Evolutionary conservation across 2,888 invertebrate species (phyloP).

Genomic region (Agrotis segetum): DNA sequence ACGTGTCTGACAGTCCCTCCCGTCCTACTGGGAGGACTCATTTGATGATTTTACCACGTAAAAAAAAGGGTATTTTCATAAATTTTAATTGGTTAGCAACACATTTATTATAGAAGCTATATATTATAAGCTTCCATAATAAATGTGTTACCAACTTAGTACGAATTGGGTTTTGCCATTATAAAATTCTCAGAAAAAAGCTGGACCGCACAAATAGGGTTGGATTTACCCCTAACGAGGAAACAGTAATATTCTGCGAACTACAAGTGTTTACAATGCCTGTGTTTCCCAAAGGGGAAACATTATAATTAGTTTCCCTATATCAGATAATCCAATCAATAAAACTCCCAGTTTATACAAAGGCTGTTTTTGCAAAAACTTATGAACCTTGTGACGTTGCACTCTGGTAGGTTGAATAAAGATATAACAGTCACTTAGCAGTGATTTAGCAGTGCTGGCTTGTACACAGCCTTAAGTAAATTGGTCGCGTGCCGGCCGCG

Average conservation of each 20-base stretch:
- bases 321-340: constrained; percentile 28
- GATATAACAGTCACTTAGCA: constrained; percentile 60
- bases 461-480: constrained; percentile 77
- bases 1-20: no score
- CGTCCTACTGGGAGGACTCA: no score
- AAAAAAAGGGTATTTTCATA: no score
- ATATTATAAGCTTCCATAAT: no score
- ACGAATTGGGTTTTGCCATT: constrained; percentile 21
- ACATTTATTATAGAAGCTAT: no score
- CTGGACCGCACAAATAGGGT: not conserved
- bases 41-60: no score
- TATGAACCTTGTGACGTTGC: constrained; percentile 15
- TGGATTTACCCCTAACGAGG: constrained; percentile 34
- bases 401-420: constrained; percentile 34
- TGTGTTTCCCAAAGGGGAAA: constrained; percentile 22
- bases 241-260: constrained; percentile 29
- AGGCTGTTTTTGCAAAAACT: constrained; percentile 31
- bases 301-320: constrained; percentile 30
- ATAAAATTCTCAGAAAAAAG: constrained; percentile 24
- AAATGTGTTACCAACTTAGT: not conserved
- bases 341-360: constrained; percentile 12
- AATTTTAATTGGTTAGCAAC: not conserved
- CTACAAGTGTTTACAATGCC: constrained; percentile 31
- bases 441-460: constrained; percentile 59
- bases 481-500: constrained; percentile 85